Percentiles rank a stretch among this genome's conserved stretches.
Evolutionary conservation across 2,888 invertebrate genomes (phyloP).

Genomic region (Rotaria macrura): DNA sequence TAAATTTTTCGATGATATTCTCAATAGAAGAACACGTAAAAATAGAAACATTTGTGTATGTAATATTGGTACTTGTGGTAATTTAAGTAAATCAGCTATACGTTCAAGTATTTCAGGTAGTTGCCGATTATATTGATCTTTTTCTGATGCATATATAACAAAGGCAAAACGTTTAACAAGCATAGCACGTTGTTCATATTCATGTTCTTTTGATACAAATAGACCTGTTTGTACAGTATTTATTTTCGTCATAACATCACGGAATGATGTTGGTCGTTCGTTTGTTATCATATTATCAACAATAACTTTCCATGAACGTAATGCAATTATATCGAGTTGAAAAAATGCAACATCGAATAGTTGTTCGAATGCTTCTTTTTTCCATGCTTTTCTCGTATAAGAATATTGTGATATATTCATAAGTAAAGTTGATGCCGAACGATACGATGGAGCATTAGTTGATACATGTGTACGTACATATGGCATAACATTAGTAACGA

Average conservation of each 20-base stretch:
- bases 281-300: constrained; percentile 83
- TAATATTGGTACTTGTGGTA: constrained; percentile 65
- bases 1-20: constrained; percentile 72
- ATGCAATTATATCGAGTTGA: constrained; percentile 69
- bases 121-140: constrained; percentile 72
- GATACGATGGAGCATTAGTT: constrained; percentile 42
- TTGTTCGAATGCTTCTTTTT: constrained; percentile 72
- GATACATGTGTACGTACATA: constrained; percentile 71
- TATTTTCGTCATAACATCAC: constrained; percentile 57
- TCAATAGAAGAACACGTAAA: constrained; percentile 70
- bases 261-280: constrained; percentile 70
- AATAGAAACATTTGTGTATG: constrained; percentile 77
- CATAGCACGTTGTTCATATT: constrained; percentile 69
- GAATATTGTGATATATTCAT: constrained; percentile 72
- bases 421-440: constrained; percentile 70
- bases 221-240: constrained; percentile 50
- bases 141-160: constrained; percentile 72
- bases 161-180: constrained; percentile 70
- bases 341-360: constrained; percentile 69
- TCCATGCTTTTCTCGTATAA: constrained; percentile 78
- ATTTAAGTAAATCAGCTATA: constrained; percentile 68
- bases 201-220: constrained; percentile 70
- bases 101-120: constrained; percentile 83
- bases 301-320: constrained; percentile 67
- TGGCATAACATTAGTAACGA: constrained; percentile 76